Percentiles rank a stretch among this genome's conserved stretches.
Evolutionary conservation across 2,888 invertebrate species (phyloP).

Genomic region (Torymus auratus): DNA sequence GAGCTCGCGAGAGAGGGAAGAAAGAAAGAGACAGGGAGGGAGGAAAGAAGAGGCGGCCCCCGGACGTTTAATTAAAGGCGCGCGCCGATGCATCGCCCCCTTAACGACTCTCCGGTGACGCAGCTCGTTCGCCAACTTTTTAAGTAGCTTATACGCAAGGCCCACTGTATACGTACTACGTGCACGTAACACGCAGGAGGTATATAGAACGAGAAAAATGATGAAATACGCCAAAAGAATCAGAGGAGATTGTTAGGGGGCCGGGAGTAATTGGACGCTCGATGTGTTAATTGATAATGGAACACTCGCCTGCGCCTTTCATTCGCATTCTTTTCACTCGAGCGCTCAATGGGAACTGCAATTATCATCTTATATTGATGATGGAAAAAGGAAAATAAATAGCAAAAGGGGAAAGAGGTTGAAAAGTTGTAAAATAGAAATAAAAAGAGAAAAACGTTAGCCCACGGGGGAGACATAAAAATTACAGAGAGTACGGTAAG

Average conservation of each 20-base stretch:
- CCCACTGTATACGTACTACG: background rate
- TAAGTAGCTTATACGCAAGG: slow-evolving; percentile 60
- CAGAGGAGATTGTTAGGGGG: no score
- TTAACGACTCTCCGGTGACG: slow-evolving; percentile 59
- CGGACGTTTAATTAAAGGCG: slow-evolving; percentile 52
- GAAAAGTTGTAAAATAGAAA: no score
- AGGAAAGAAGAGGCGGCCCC: background rate
- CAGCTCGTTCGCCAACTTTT: slow-evolving; percentile 59
- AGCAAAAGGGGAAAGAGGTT: no score
- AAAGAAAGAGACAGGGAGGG: slow-evolving; percentile 2
- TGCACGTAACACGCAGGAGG: background rate
- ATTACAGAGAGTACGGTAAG: background rate
- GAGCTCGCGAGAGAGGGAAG: slow-evolving; percentile 10
- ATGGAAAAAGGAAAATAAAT: no score
- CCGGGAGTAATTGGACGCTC: background rate
- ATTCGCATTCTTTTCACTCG: no score
- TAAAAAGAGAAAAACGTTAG: no score
- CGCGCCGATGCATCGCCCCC: slow-evolving; percentile 44
- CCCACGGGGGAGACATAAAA: no score
- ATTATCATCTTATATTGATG: no score
- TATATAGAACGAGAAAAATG: slow-evolving; percentile 20
- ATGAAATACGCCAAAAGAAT: slow-evolving; percentile 18
- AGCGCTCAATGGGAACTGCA: no score
- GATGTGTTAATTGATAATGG: no score
- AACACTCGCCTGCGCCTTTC: no score